phyloP scores from a whole-genome alignment of 2,113 vertebrate genomes.

The Xiphophorus maculatus region DNA sequence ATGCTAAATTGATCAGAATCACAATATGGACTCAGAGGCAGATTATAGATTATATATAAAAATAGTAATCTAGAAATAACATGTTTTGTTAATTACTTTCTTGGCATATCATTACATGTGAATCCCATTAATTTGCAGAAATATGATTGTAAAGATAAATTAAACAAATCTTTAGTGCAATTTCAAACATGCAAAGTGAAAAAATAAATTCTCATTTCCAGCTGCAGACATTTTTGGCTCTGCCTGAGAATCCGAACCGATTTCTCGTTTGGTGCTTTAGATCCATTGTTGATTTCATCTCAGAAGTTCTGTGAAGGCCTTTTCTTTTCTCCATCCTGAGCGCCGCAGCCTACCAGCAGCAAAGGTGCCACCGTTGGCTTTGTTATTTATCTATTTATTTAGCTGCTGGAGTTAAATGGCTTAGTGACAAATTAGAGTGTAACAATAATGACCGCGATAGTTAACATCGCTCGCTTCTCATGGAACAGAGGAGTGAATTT shows the following conservation, averaged over 20 bases:
- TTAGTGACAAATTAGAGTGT: conserved; percentile 76
- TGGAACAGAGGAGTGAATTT: conserved; percentile 55
- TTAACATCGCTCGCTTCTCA: conserved; percentile 71
- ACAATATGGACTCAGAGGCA: neutral
- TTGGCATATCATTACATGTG: neutral
- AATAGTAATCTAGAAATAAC: neutral
- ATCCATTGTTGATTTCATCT: conserved; percentile 39
- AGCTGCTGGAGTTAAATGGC: conserved; percentile 70
- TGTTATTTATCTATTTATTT: conserved; percentile 64
- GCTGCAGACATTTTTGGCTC: neutral
- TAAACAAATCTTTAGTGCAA: neutral
- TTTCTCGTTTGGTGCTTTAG: conserved; percentile 30
- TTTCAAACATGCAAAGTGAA: neutral
- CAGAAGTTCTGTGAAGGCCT: conserved; percentile 24
- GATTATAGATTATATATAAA: neutral
- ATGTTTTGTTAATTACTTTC: neutral
- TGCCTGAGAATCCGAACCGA: conserved; percentile 44
- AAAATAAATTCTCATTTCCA: neutral
- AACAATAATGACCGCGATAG: conserved; percentile 67
- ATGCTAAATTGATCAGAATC: neutral
- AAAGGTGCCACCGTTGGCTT: conserved; percentile 39
- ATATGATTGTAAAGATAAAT: too few relatives aligned
- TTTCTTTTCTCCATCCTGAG: conserved; percentile 15
- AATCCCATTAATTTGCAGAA: neutral
- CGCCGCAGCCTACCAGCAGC: conserved; percentile 40